These are phyloP conservation scores for Melitaea cinxia DNA, from an alignment of 1,140 invertebrate species.

Conservation along the genomic window DNA sequence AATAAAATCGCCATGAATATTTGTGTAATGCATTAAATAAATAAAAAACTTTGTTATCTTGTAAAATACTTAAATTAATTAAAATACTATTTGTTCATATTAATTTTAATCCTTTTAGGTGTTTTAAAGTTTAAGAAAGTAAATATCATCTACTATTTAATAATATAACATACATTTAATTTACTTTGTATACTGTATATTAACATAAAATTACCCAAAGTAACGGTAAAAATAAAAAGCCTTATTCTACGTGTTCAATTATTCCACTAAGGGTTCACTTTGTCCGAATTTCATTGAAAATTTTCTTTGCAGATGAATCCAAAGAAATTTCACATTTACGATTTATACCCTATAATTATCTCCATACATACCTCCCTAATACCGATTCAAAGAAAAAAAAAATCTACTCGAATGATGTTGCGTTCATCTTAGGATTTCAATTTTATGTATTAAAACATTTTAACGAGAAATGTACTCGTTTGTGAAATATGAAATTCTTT, in stretches of 20 bases:
- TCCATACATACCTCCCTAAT: constrained; percentile 9
- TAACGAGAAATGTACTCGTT: constrained; percentile 52
- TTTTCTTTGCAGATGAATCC: not conserved
- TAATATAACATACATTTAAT: too few relatives aligned
- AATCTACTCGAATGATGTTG: constrained; percentile 22
- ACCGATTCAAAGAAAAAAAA: constrained; percentile 22
- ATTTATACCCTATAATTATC: constrained; percentile 10
- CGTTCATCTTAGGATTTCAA: constrained; percentile 28
- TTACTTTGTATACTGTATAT: too few relatives aligned
- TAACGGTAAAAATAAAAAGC: not conserved
- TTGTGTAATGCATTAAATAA: too few relatives aligned
- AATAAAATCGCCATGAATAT: too few relatives aligned
- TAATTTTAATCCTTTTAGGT: too few relatives aligned
- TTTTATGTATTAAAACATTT: constrained; percentile 46
- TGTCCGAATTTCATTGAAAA: constrained; percentile 14
- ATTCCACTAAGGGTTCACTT: not conserved
- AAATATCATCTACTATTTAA: too few relatives aligned
- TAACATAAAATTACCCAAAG: too few relatives aligned
- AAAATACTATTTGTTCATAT: too few relatives aligned
- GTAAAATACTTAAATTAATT: too few relatives aligned
- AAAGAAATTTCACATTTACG: constrained; percentile 14
- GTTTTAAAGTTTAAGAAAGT: too few relatives aligned
- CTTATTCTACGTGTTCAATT: not conserved
- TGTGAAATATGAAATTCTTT: constrained; percentile 71
- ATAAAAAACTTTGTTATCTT: too few relatives aligned